Base-by-base conservation (phyloP, 2,113 vertebrate species). In the Cephalopholis sonnerati region DNA sequence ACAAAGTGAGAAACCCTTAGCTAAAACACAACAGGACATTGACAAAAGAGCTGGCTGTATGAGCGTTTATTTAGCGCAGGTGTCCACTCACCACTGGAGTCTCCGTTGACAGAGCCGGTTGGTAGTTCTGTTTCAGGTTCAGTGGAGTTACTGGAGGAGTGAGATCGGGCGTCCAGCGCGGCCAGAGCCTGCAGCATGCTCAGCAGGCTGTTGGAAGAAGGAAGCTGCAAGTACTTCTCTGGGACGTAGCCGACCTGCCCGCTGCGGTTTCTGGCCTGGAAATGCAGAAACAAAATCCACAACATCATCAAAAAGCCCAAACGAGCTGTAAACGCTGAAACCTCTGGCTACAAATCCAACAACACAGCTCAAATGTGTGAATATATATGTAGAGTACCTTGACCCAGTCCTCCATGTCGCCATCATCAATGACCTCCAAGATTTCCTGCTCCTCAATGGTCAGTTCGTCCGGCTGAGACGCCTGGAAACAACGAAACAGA, bases 331-430 rank as follows among this genome's bases (percentile, higher is more conserved):
- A 58, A 22, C 1, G 0, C n/a, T 27, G 48, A 20, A 20, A 69
- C 11, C 48, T 68, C 6, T 12, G 15, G 18, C 50, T 24, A 10
- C 18, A 3, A 36, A 16, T 41, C 18, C 15, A 11, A 25, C 5
- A 39, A 8, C 7, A 17, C 7, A 11, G 25, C 7, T 50, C 20
- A 32, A 17, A 36, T 12, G 2, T 12, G 25, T 9, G 36, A 6
- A 11, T 9, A 44, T 44, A 44, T 5, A 9, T 2, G 59, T 54
- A 16, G 7, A 7, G 12, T 74, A 99, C 98, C 97, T 99, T 99
- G 77, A 99, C 97, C 98, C 98, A 99, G 93, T 99, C 98, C 96
- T 99, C 98, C 98, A 99, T 99, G 94, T 99, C 98, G 81, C 98
- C 98, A 8, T 99, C 98, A 74, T 99, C 98, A 66, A 99, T 99